A percentile compares a stretch with the other conserved stretches of the same genome.
Conservation (phyloP, 2,113 vertebrate genomes). For the Brachyistius frenatus region DNA sequence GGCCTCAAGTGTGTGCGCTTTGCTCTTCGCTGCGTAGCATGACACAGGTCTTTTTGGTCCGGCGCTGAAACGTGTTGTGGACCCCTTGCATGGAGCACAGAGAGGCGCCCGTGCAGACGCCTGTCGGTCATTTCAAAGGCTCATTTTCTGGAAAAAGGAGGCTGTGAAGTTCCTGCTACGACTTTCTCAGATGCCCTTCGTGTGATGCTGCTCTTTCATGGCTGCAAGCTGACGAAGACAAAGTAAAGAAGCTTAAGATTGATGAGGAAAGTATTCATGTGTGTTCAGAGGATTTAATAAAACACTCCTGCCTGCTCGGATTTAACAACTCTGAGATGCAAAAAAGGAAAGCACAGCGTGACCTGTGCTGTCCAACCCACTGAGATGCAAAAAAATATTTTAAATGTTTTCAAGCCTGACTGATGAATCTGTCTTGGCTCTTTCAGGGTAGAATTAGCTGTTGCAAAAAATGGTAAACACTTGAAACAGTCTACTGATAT, state of each 20-base stretch:
- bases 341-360: slow-evolving; percentile 44
- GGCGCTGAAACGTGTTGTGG: slow-evolving; percentile 1
- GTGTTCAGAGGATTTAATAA: slow-evolving; percentile 5
- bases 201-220: slow-evolving; percentile 4
- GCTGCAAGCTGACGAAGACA: background rate
- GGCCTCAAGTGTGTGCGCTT: slow-evolving; percentile 7
- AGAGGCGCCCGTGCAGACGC: slow-evolving; percentile 16
- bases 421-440: slow-evolving; percentile 27
- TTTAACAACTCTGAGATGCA: slow-evolving; percentile 43
- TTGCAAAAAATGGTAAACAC: slow-evolving; percentile 46
- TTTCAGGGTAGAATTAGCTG: slow-evolving; percentile 44
- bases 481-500: slow-evolving; percentile 25
- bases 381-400: slow-evolving; percentile 50
- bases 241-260: background rate
- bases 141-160: slow-evolving; percentile 9
- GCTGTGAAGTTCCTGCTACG: slow-evolving; percentile 1
- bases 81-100: background rate
- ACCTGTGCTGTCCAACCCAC: slow-evolving; percentile 29
- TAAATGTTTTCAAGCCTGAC: slow-evolving; percentile 22
- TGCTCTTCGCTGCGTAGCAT: slow-evolving; percentile 4
- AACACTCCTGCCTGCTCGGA: slow-evolving; percentile 26
- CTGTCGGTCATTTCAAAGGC: slow-evolving; percentile 9
- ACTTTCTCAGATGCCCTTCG: slow-evolving; percentile 14
- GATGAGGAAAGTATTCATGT: background rate
- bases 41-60: slow-evolving; percentile 41